These are phyloP conservation scores for Eonycteris spelaea DNA, from an alignment of 2,113 vertebrate genomes.

Conservation along the genomic window DNA sequence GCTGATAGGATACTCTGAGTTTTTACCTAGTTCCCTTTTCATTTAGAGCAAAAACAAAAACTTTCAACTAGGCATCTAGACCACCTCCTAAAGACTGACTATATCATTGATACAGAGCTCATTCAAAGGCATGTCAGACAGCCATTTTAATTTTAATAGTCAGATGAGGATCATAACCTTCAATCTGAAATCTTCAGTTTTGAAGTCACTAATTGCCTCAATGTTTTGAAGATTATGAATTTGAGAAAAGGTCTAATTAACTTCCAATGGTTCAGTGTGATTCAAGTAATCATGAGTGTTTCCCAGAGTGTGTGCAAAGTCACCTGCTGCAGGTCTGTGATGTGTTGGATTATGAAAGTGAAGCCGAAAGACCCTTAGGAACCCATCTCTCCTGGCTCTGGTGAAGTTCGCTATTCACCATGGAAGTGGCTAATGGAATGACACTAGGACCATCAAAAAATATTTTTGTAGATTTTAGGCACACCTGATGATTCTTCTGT, in stretches of 20 bases:
- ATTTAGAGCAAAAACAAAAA: not conserved
- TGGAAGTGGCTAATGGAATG: conserved; percentile 92
- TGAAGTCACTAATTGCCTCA: conserved; percentile 86
- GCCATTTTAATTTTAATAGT: conserved; percentile 93
- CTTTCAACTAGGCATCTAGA: not conserved
- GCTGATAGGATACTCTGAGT: not conserved
- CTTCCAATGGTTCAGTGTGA: conserved; percentile 87
- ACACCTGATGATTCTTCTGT: conserved; percentile 91
- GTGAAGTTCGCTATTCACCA: conserved; percentile 86
- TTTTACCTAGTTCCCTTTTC: not conserved
- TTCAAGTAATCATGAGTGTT: conserved; percentile 90
- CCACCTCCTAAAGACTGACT: not conserved
- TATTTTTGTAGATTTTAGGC: conserved; percentile 81
- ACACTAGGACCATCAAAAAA: conserved; percentile 85
- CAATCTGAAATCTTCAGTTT: conserved; percentile 88
- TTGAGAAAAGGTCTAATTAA: conserved; percentile 89
- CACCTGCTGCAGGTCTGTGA: conserved; percentile 90
- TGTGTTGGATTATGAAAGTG: conserved; percentile 90
- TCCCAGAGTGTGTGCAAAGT: conserved; percentile 90
- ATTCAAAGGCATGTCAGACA: conserved; percentile 75
- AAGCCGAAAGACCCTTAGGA: conserved; percentile 91
- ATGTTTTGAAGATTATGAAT: conserved; percentile 85
- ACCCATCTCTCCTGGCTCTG: conserved; percentile 90
- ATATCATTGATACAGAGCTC: not conserved
- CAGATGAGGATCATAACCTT: conserved; percentile 87